Evolutionary conservation across 2,113 vertebrate genomes (phyloP).

Genomic region (Gymnobelideus leadbeateri): DNA sequence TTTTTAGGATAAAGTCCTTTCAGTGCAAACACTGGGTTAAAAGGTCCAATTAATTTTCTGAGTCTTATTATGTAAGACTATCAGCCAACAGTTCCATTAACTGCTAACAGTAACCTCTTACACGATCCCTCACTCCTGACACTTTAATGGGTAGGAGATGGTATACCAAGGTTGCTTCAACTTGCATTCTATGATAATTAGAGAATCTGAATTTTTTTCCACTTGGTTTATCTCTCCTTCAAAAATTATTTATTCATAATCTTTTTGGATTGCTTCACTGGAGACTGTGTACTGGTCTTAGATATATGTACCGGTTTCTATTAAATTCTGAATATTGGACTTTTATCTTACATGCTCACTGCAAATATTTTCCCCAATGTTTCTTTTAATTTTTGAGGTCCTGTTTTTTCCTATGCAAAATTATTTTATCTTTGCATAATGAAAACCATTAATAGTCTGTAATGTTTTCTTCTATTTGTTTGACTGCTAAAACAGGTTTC

Average conservation of each 20-base stretch:
- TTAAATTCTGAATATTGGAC: neutral
- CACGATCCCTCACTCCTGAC: neutral
- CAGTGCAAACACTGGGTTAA: neutral
- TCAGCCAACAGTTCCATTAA: neutral
- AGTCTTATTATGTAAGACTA: neutral
- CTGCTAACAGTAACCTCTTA: neutral
- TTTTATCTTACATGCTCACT: neutral
- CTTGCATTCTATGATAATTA: neutral
- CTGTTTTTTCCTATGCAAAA: neutral
- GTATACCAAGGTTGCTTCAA: neutral
- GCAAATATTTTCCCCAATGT: neutral
- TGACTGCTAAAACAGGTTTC: neutral
- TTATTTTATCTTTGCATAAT: neutral
- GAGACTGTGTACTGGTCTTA: neutral
- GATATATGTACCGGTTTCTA: neutral
- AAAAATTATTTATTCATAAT: neutral
- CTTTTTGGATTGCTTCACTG: neutral
- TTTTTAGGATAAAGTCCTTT: neutral
- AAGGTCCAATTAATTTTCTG: neutral
- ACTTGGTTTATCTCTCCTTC: neutral
- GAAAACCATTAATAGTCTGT: neutral
- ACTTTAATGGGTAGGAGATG: neutral
- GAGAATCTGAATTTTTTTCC: neutral
- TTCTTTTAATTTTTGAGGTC: neutral
- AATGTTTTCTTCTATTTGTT: neutral